These are phyloP conservation scores for Smutsia temminckii DNA, from an alignment of 2,797 vertebrate species.

Conservation along the genomic window DNA sequence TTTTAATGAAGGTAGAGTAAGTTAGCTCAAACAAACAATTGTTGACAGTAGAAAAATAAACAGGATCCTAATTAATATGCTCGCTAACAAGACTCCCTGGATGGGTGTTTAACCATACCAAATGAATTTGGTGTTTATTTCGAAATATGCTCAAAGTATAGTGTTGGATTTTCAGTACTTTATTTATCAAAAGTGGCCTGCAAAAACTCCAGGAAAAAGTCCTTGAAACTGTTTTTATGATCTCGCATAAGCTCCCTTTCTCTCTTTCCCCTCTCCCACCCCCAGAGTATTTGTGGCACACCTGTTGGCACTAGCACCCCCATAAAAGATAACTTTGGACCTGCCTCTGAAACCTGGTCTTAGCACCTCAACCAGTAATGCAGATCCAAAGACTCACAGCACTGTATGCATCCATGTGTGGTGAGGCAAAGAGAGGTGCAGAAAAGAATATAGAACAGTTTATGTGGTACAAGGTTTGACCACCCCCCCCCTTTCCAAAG, in stretches of 20 bases:
- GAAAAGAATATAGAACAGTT: neutral
- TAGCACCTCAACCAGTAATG: neutral
- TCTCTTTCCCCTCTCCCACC: neutral
- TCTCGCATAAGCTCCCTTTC: neutral
- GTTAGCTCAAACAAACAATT: constrained; percentile 58
- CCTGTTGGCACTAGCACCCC: neutral
- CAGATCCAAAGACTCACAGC: neutral
- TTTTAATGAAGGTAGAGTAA: constrained; percentile 7
- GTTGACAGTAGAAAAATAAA: constrained; percentile 64
- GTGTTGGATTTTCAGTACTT: neutral
- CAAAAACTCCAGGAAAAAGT: constrained; percentile 12
- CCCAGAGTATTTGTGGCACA: neutral
- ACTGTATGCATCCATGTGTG: neutral
- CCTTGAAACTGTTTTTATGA: neutral
- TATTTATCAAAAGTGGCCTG: constrained; percentile 31
- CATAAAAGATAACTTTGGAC: neutral
- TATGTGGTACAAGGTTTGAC: neutral
- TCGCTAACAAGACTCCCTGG: constrained; percentile 62
- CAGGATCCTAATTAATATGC: constrained; percentile 63
- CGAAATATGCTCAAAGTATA: constrained; percentile 41
- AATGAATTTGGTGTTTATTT: constrained; percentile 61
- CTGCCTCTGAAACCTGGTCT: neutral
- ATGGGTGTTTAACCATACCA: constrained; percentile 48
- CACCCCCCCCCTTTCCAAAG: neutral
- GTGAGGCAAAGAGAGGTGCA: neutral